These are phyloP conservation scores for Ernsta delagoae DNA, from an alignment of 2,888 invertebrate genomes.

Conservation along the genomic window DNA sequence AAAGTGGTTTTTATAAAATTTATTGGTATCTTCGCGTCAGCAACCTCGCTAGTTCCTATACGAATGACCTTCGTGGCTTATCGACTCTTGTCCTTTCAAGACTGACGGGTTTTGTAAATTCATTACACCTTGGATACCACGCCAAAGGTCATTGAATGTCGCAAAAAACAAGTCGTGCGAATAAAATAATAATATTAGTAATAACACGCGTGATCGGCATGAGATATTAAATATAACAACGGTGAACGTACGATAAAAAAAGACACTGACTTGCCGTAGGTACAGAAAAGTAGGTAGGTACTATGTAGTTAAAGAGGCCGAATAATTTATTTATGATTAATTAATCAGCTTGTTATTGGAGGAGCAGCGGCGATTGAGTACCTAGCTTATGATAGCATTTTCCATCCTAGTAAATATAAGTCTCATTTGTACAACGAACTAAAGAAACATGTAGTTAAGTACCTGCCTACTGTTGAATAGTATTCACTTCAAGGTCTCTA, in stretches of 20 bases:
- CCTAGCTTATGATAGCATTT: no score
- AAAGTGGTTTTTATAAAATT: constrained; percentile 16
- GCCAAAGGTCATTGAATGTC: constrained; percentile 61
- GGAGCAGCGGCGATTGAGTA: no score
- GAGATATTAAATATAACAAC: constrained; percentile 52
- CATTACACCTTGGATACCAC: constrained; percentile 60
- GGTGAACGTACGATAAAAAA: constrained; percentile 65
- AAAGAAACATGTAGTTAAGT: no score
- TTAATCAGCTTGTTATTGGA: background rate
- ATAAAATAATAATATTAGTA: constrained; percentile 31
- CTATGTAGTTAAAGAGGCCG: background rate
- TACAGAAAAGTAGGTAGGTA: background rate
- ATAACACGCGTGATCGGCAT: constrained; percentile 46
- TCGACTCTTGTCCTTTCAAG: constrained; percentile 60
- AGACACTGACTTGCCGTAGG: background rate
- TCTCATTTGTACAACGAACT: no score
- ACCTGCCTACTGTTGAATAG: no score
- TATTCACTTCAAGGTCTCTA: no score
- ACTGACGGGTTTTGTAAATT: constrained; percentile 63
- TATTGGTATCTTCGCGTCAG: constrained; percentile 23
- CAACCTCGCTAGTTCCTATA: constrained; percentile 40
- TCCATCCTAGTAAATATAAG: no score
- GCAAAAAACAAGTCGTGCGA: constrained; percentile 46
- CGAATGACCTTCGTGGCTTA: constrained; percentile 63
- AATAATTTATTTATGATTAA: background rate